Conservation (phyloP, 2,113 vertebrate genomes). For the Pyrgilauda ruficollis region DNA sequence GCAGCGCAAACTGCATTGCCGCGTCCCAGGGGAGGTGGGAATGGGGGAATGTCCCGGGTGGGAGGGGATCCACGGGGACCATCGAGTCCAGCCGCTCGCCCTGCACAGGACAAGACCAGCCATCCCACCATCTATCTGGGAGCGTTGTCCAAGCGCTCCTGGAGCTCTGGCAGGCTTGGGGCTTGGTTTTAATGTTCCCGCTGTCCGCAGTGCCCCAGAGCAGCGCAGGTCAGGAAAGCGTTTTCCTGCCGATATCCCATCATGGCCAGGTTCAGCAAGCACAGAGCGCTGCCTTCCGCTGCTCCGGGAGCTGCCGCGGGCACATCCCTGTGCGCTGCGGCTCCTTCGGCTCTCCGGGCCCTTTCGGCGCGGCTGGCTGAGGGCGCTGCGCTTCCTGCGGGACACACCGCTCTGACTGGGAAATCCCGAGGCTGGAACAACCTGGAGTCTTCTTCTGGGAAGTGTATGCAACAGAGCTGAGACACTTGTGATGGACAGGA, state of each 20-base stretch:
- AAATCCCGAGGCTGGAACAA: background rate
- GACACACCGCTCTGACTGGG: background rate
- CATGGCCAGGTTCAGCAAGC: rapidly evolving
- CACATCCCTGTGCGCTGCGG: rapidly evolving
- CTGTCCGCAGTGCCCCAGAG: too few relatives aligned
- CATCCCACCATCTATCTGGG: background rate
- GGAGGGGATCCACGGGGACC: background rate
- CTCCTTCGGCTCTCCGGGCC: background rate
- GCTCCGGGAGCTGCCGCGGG: background rate
- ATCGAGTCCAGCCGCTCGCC: rapidly evolving
- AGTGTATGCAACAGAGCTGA: rapidly evolving
- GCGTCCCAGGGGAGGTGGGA: rapidly evolving
- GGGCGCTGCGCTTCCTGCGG: rapidly evolving
- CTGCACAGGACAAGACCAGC: background rate
- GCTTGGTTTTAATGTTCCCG: background rate
- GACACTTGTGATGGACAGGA: rapidly evolving
- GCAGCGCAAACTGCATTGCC: rapidly evolving
- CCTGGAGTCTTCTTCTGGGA: background rate
- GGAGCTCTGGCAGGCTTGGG: background rate
- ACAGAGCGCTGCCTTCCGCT: too few relatives aligned
- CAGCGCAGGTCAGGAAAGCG: background rate
- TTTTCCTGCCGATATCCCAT: rapidly evolving
- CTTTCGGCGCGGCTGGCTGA: too few relatives aligned
- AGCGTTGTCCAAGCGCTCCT: background rate
- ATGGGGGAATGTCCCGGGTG: rapidly evolving